phyloP scores from a whole-genome alignment of 2,797 vertebrate species.

The Sebastes hubbsi region DNA sequence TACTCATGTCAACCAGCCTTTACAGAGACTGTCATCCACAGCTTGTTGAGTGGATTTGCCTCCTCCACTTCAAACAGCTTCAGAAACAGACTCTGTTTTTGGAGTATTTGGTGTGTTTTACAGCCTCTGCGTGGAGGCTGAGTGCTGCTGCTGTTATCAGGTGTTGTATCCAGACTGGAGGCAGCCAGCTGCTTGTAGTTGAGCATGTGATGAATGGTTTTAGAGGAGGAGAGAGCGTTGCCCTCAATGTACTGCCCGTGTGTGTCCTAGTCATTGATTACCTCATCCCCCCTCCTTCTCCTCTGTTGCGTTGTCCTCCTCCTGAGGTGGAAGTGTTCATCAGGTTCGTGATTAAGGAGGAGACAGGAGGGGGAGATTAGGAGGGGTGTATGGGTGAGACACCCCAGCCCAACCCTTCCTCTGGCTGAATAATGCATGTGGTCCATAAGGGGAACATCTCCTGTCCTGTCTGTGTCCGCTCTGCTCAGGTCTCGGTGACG shows the following conservation, averaged over 20 bases:
- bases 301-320: slow-evolving; percentile 30
- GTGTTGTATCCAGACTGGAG: background rate
- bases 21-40: slow-evolving; percentile 16
- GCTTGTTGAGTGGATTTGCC: background rate
- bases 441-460: slow-evolving; percentile 26
- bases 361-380: background rate
- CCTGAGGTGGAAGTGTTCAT: slow-evolving; percentile 48
- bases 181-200: slow-evolving; percentile 20
- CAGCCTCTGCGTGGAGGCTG: background rate
- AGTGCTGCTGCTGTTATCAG: background rate
- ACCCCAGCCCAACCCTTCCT: slow-evolving; percentile 40
- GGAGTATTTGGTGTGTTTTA: background rate
- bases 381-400: slow-evolving; percentile 22
- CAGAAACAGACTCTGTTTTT: background rate
- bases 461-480: slow-evolving; percentile 11
- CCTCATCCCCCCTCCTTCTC: slow-evolving; percentile 57
- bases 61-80: background rate
- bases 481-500: slow-evolving; percentile 55
- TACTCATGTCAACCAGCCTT: slow-evolving; percentile 24
- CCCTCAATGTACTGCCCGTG: background rate
- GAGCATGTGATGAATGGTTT: slow-evolving; percentile 36
- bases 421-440: slow-evolving; percentile 68
- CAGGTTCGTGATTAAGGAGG: slow-evolving; percentile 43
- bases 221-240: background rate
- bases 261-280: slow-evolving; percentile 59